Percentiles rank a stretch among this genome's conserved stretches.
phyloP scores from a whole-genome alignment of 2,113 vertebrate species.

The Microtus montanus region DNA sequence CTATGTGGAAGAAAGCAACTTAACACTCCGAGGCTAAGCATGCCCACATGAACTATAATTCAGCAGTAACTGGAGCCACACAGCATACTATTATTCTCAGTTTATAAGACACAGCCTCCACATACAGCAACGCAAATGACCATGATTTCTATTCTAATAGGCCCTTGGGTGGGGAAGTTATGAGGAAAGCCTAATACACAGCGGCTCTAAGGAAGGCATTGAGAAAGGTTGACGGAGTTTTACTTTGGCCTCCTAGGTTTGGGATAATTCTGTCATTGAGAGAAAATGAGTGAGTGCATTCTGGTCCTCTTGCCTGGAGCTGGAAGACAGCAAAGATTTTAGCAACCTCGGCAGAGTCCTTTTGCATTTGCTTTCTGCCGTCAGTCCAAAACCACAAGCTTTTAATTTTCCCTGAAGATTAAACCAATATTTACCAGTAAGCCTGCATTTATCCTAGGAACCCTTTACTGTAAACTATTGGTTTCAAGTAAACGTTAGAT shows the following conservation, averaged over 20 bases:
- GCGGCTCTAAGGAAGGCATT: constrained; percentile 45
- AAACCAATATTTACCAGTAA: constrained; percentile 75
- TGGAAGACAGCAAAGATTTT: constrained; percentile 81
- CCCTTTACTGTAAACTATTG: constrained; percentile 71
- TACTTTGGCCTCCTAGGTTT: constrained; percentile 53
- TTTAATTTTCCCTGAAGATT: constrained; percentile 78
- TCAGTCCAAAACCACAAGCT: constrained; percentile 81
- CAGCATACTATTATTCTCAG: constrained; percentile 69
- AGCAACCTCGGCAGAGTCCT: constrained; percentile 73
- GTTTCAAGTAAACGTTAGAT: constrained; percentile 71
- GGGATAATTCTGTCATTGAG: constrained; percentile 71
- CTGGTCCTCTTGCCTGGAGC: constrained; percentile 78
- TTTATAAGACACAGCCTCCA: constrained; percentile 72
- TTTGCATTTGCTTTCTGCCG: constrained; percentile 81
- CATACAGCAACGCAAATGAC: constrained; percentile 67
- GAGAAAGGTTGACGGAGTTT: constrained; percentile 65
- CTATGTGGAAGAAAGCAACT: constrained; percentile 56
- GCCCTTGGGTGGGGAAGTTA: constrained; percentile 68
- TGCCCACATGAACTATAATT: constrained; percentile 73
- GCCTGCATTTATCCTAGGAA: constrained; percentile 73
- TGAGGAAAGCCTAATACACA: constrained; percentile 53
- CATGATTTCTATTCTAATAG: constrained; percentile 69
- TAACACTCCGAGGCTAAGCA: constrained; percentile 59
- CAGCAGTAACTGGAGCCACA: constrained; percentile 64
- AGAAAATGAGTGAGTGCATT: constrained; percentile 73